Percentiles rank a stretch among this genome's conserved stretches.
Conservation (phyloP, 2,113 vertebrate genomes). For the Varanus komodoensis region DNA sequence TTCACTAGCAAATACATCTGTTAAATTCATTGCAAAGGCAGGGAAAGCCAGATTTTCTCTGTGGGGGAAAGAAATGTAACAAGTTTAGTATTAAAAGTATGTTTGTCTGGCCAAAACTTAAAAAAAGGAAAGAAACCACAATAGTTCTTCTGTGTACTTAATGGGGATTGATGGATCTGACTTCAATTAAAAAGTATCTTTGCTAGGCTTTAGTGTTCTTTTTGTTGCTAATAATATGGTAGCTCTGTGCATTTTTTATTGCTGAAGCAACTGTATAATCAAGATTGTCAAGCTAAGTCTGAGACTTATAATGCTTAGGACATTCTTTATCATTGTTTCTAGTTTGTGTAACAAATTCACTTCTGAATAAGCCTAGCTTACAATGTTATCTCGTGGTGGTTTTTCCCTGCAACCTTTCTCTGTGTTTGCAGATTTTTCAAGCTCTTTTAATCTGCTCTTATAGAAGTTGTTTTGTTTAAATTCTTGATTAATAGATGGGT, state of each 20-base stretch:
- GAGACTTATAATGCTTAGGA: not conserved
- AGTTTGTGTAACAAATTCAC: not conserved
- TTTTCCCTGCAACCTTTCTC: not conserved
- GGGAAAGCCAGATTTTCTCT: not conserved
- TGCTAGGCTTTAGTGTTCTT: constrained; percentile 7
- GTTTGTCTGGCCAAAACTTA: not conserved
- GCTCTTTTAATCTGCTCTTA: too few relatives aligned
- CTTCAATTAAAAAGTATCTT: constrained; percentile 31
- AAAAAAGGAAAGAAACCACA: not conserved
- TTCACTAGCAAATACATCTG: not conserved
- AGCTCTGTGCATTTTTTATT: not conserved
- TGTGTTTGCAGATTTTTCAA: not conserved
- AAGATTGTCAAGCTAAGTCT: not conserved
- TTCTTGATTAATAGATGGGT: too few relatives aligned
- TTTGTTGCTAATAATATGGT: constrained; percentile 32
- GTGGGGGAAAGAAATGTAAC: not conserved
- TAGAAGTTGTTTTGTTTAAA: too few relatives aligned
- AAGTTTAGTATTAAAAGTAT: not conserved
- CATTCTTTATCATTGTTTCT: not conserved
- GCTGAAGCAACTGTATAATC: not conserved
- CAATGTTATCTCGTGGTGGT: not conserved
- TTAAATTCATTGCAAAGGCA: not conserved
- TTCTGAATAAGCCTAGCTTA: not conserved
- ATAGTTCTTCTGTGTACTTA: constrained; percentile 52
- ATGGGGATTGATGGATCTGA: constrained; percentile 45